Base-by-base conservation (phyloP, 2,888 invertebrate genomes). In the Miltochrista miniata region DNA sequence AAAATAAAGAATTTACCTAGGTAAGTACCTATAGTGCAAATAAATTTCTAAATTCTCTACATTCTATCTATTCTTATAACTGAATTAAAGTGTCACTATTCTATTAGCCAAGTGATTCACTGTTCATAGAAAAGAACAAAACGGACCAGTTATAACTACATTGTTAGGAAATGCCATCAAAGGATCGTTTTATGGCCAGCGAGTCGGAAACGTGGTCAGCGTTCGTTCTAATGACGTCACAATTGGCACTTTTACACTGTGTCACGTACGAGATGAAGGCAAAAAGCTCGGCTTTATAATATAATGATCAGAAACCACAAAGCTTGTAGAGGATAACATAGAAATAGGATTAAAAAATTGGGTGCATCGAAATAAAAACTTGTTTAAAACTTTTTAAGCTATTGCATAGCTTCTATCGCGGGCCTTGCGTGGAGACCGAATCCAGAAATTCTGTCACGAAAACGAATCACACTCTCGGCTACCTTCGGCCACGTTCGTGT, bases 201-300 rank as follows among this genome's bases (percentile, higher is more conserved):
- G 78, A 73, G 56, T 79, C 75, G 85, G 86, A 87, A 87, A 70
- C 72, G 64, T 68, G 85, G 85, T 87, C 89, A 87, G 85, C 85
- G 70, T 62, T 74, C 51, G 62, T 57, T 48, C 40, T 53, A 53
- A 53, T 45, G 48, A 53, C 45, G 48, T 48, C 48, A 53, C 45
- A 45, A 90, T 89, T 89, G 88, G 83, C 87, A 72, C 79, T 72
- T 77, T 90, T 88, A 87, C 79, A 61, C 69, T 50, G 62, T 68
- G 76, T 80, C 89, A 90, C 89, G 89, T 85, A 72, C 81, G 51
- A 68, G 72, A 76, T 79, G 78, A 77, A 78, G 70, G 60, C 60
- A 57, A 36, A 62, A 43, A 37, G 37, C 37, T 35, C 31, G 13
- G 15, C 15, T 43, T 40, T 39, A 54, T 42, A 34, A 43, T 51